Percentiles rank a stretch among this genome's conserved stretches.
These are phyloP conservation scores for Morpho helenor DNA, from an alignment of 2,888 invertebrate genomes.

Conservation along the genomic window DNA sequence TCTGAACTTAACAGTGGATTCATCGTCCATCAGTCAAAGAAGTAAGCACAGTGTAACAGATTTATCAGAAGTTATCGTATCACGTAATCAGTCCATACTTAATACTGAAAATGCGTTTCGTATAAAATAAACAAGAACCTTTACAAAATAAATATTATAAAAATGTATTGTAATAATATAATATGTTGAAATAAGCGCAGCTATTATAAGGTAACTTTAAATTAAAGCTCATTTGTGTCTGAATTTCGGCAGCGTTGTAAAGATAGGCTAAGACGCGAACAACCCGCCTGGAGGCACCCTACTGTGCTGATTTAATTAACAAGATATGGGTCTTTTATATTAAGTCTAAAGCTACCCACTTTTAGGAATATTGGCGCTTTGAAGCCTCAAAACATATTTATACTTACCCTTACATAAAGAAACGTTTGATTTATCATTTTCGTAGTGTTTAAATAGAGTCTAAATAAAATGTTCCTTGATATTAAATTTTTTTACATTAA, in stretches of 20 bases:
- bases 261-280: slow-evolving; percentile 51
- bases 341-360: slow-evolving; percentile 57
- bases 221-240: slow-evolving; percentile 67
- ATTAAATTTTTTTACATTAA: neutral
- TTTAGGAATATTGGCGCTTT: slow-evolving; percentile 71
- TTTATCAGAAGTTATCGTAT: too few species aligned
- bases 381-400: slow-evolving; percentile 44
- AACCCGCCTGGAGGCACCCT: slow-evolving; percentile 62
- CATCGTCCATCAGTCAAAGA: too few species aligned
- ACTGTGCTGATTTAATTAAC: slow-evolving; percentile 77
- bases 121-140: too few species aligned
- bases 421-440: slow-evolving; percentile 4
- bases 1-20: too few species aligned
- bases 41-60: too few species aligned
- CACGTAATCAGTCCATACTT: too few species aligned
- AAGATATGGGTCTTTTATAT: slow-evolving; percentile 75
- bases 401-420: slow-evolving; percentile 25
- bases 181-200: slow-evolving; percentile 44
- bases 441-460: neutral
- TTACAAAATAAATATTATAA: too few species aligned
- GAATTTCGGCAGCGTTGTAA: slow-evolving; percentile 67
- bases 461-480: neutral
- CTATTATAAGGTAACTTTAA: slow-evolving; percentile 66
- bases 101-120: too few species aligned
- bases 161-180: slow-evolving; percentile 16